These are phyloP conservation scores for Onchidella celtica DNA, from an alignment of 2,888 invertebrate species.

Conservation along the genomic window DNA sequence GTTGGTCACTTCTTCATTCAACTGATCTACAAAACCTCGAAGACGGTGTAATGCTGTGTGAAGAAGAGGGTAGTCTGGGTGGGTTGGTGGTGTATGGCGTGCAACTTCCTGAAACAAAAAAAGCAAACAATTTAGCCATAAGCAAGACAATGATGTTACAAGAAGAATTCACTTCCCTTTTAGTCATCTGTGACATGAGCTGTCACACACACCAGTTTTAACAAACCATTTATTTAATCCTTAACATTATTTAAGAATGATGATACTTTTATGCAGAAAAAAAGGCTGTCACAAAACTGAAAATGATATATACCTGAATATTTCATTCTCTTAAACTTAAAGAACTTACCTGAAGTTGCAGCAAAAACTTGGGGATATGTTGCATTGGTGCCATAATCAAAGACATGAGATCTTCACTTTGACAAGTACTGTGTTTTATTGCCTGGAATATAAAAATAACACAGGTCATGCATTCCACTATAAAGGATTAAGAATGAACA, in stretches of 20 bases:
- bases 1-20: conserved; percentile 81
- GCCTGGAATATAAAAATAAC: conserved; percentile 6
- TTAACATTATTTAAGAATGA: too few relatives aligned
- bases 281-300: too few relatives aligned
- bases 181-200: background rate
- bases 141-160: too few relatives aligned
- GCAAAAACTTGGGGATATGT: conserved; percentile 80
- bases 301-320: too few relatives aligned
- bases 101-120: conserved; percentile 75
- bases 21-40: conserved; percentile 79
- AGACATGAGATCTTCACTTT: conserved; percentile 69
- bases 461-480: background rate
- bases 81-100: conserved; percentile 77
- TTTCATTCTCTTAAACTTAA: too few relatives aligned
- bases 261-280: too few relatives aligned
- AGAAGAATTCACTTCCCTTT: too few relatives aligned
- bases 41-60: conserved; percentile 77
- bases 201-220: too few relatives aligned
- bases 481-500: too few relatives aligned
- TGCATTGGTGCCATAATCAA: conserved; percentile 81
- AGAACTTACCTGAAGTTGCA: conserved; percentile 80
- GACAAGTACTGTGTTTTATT: conserved; percentile 40
- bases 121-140: too few relatives aligned
- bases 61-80: conserved; percentile 80
- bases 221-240: too few relatives aligned